phyloP scores from a whole-genome alignment of 2,888 invertebrate genomes.

The Callosobruchus maculatus region DNA sequence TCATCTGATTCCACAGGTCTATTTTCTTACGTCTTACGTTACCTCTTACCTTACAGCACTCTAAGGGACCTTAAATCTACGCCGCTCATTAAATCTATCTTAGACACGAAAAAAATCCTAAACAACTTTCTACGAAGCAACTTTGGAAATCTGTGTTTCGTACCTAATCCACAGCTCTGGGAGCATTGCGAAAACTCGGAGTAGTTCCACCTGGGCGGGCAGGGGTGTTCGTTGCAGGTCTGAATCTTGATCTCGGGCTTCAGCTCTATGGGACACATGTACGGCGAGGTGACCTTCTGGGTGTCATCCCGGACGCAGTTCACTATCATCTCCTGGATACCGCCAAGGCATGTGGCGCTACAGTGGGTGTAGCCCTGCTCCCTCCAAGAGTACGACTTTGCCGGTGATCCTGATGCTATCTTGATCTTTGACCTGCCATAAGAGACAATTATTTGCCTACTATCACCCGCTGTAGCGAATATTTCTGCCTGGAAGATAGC shows the following conservation, averaged over 20 bases:
- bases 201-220: slow-evolving; percentile 91
- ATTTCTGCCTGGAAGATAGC: too few species aligned
- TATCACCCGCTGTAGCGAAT: too few species aligned
- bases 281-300: slow-evolving; percentile 81
- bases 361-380: slow-evolving; percentile 89
- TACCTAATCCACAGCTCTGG: slow-evolving; percentile 89
- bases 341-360: slow-evolving; percentile 80
- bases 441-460: too few species aligned
- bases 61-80: too few species aligned
- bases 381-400: slow-evolving; percentile 84
- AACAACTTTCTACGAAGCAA: too few species aligned
- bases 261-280: slow-evolving; percentile 80
- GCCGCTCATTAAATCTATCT: too few species aligned
- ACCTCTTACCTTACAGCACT: too few species aligned
- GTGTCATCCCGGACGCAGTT: slow-evolving; percentile 86
- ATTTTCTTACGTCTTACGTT: too few species aligned
- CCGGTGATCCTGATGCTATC: slow-evolving; percentile 49
- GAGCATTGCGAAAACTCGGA: slow-evolving; percentile 88
- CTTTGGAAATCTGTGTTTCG: too few species aligned
- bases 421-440: slow-evolving; percentile 35
- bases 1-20: too few species aligned
- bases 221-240: slow-evolving; percentile 79
- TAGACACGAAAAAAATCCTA: too few species aligned
- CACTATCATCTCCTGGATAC: slow-evolving; percentile 78
- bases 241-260: slow-evolving; percentile 82